These are phyloP conservation scores for Clarias gariepinus DNA, from an alignment of 2,113 vertebrate species.

Conservation along the genomic window DNA sequence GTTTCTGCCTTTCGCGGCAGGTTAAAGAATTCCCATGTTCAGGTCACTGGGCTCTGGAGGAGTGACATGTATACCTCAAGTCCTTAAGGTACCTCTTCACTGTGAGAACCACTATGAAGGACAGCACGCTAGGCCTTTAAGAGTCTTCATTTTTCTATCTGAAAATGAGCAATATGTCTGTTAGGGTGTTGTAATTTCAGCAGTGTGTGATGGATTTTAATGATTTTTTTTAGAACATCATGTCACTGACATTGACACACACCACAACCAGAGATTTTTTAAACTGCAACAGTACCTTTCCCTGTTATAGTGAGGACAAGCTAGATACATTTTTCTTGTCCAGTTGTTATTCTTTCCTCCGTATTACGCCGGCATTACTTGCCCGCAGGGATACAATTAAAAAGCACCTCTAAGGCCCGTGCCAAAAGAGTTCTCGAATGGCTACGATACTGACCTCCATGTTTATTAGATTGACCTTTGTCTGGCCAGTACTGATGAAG, in stretches of 20 bases:
- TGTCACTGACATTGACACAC: not conserved
- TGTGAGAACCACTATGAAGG: conserved; percentile 7
- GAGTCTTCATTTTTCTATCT: conserved; percentile 27
- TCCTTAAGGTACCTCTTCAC: conserved; percentile 38
- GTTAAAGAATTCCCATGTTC: conserved; percentile 77
- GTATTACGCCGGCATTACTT: conserved; percentile 60
- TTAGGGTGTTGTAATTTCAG: conserved; percentile 17
- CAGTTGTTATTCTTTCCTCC: conserved; percentile 51
- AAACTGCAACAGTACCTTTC: not conserved
- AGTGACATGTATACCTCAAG: conserved; percentile 51
- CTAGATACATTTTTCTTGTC: conserved; percentile 37
- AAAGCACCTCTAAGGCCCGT: conserved; percentile 72
- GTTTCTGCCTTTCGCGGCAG: conserved; percentile 69
- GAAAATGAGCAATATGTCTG: not conserved
- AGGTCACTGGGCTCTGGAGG: conserved; percentile 70
- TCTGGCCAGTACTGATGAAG: conserved; percentile 75
- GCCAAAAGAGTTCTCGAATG: conserved; percentile 70
- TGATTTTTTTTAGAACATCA: not conserved
- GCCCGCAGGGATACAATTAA: conserved; percentile 76
- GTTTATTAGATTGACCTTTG: conserved; percentile 82
- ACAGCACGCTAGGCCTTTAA: not conserved
- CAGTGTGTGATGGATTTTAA: not conserved
- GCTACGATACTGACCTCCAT: conserved; percentile 71
- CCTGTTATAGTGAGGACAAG: conserved; percentile 11
- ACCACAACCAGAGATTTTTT: not conserved